A percentile compares a stretch with the other conserved stretches of the same genome.
These are phyloP conservation scores for Pangasianodon gigas DNA, from an alignment of 2,113 vertebrate species.

Conservation along the genomic window DNA sequence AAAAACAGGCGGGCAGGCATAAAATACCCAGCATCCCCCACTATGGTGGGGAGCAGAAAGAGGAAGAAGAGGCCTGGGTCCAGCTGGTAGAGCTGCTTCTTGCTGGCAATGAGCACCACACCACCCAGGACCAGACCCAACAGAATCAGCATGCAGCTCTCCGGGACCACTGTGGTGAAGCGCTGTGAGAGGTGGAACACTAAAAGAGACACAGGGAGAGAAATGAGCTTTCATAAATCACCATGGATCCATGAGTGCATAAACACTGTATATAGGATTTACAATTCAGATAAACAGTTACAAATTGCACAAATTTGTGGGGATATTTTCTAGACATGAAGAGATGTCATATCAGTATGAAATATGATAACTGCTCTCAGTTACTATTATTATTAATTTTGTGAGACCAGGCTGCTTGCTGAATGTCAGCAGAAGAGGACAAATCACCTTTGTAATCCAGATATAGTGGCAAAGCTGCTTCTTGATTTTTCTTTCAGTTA, in stretches of 20 bases:
- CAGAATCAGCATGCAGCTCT: slow-evolving; percentile 95
- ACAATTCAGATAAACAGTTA: not conserved
- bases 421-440: not conserved
- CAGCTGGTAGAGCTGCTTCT: slow-evolving; percentile 92
- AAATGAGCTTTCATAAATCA: not conserved
- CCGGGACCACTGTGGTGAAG: slow-evolving; percentile 89
- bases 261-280: not conserved
- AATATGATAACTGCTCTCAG: not conserved
- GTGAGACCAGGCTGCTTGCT: not conserved
- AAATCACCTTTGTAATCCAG: not conserved
- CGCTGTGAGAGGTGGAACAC: slow-evolving; percentile 94
- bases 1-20: slow-evolving; percentile 96
- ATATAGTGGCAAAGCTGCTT: not conserved
- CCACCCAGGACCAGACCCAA: slow-evolving; percentile 91
- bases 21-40: slow-evolving; percentile 93
- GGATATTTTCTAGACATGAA: not conserved
- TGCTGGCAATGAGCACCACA: slow-evolving; percentile 87
- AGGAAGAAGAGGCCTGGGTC: slow-evolving; percentile 96
- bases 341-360: not conserved
- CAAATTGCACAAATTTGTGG: not conserved
- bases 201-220: slow-evolving; percentile 54
- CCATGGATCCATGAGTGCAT: not conserved
- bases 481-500: not conserved
- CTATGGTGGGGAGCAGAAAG: slow-evolving; percentile 93
- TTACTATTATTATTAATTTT: not conserved